Base-by-base conservation (phyloP, 2,888 invertebrate species). In the Bombylius discolor region DNA sequence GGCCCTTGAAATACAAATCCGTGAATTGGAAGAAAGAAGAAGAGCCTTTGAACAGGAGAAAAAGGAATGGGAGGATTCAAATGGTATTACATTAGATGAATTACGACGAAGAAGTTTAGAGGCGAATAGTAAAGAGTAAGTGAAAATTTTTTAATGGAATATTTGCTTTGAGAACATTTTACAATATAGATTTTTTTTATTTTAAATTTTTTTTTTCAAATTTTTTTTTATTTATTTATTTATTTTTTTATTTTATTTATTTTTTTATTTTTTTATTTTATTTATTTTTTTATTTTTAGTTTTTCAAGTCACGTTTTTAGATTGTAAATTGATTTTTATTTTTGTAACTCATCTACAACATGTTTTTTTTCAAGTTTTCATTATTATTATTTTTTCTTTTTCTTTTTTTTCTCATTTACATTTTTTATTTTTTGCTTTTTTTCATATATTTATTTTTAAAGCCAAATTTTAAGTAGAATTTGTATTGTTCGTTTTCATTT, bases 11-110 rank as follows among this genome's bases (percentile, higher is more conserved):
- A 85, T 89, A 68, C 93, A 96, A 76, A 87, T 92, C 65, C 85
- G 87, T 64, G 96, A 96, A 72, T 76, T 96, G 66, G 94, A 95
- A 62, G 95, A 96, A 65, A 87, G 90, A 66, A 80, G 89, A 68
- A 82, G 85, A 62, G 83, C 85, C 58, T 89, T 95, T 68, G 89
- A 89, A 66, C 79, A 83, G 57, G 97, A 97, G 73, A 89, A 85
- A 68, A 79, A 82, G 65, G 79, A 84, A 55, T 97, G 95, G 94
- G 96, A 97, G 76, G 86, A 89, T 66, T 82, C 86, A 57, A 89
- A 90, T 70, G 89, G 90, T 66, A 84, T 91, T 62, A 90, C 89
- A 70, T 81, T 93, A 64, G 93, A 93, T 73, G 93, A 93, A 70
- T 79, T 92, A 66, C 83, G 92, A 64, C 81, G 92, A 63, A 82